Base-by-base conservation (phyloP, 2,113 vertebrate genomes). In the Serinus canaria region DNA sequence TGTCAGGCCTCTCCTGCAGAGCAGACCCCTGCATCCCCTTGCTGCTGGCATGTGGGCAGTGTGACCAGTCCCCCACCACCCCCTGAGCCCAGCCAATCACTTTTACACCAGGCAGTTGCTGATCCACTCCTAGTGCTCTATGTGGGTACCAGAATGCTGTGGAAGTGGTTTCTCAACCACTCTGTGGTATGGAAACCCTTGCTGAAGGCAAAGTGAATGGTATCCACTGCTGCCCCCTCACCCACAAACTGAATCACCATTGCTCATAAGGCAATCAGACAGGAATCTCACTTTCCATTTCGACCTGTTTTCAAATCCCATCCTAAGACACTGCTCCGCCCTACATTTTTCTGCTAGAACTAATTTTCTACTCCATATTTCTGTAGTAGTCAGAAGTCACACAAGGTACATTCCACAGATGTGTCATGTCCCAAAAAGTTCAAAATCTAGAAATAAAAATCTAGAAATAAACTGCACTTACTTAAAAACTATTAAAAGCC, bases 41-140 rank as follows among this genome's bases (percentile, higher is more conserved):
- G 35, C 4, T 15, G 18, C 24, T 46, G 20, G 50, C n/a, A 81
- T 0, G 0, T 22, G 37, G 46, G 64, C 73, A 83, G 9, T 7
- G 5, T 9, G 41, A 83, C 21, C 44, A 2, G 1, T 10, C 53
- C 63, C 20, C 9, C 33, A 47, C 8, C 46, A n/a, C 13, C 2
- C 53, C 52, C 49, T 27, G 30, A 75, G 84, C 41, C 31, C 3
- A 0, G 58, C 17, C 63, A 83, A 15, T 15, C 33, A 7, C 27
- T 33, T 39, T 60, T 13, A 46, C 56, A 64, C 10, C 21, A 27
- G 5, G 25, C 39, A 59, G 3, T 4, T 55, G 30, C 7, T 22
- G 12, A 73, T 50, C 11, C 44, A 35, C 28, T 52, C 31, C 31
- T 13, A 3, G 55, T 22, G 55, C 31, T 31, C 63, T 47, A 21